Evolutionary conservation across 2,797 vertebrate species (phyloP).

Genomic region (Myripristis murdjan): DNA sequence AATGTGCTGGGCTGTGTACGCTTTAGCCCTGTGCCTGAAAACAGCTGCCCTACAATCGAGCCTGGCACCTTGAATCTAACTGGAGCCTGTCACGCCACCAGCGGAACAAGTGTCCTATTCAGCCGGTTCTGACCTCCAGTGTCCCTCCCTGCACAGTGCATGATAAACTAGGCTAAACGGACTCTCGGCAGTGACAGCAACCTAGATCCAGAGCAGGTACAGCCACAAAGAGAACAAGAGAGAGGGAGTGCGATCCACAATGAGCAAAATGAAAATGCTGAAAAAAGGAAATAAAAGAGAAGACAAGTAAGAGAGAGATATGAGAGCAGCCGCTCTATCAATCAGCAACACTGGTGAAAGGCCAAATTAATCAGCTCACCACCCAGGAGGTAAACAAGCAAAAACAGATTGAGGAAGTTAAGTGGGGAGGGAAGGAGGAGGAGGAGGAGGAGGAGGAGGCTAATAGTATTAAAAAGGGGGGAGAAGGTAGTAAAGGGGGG

Average conservation of each 20-base stretch:
- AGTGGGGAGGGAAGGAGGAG: background rate
- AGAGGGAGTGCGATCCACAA: background rate
- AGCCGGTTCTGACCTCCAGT: slow-evolving; percentile 22
- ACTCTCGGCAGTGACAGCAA: slow-evolving; percentile 19
- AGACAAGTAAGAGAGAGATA: background rate
- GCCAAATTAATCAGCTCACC: slow-evolving; percentile 43
- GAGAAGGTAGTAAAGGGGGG: background rate
- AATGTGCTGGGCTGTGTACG: too few species aligned
- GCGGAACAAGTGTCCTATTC: slow-evolving; percentile 28
- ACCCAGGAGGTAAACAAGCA: background rate
- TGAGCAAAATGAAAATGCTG: background rate
- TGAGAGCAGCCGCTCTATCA: slow-evolving; percentile 36
- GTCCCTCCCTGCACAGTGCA: background rate
- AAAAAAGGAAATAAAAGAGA: background rate
- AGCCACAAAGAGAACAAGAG: background rate
- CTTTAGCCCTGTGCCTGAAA: background rate
- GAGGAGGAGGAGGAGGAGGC: background rate
- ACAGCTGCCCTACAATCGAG: background rate
- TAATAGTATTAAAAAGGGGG: too few species aligned
- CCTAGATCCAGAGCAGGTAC: slow-evolving; percentile 30
- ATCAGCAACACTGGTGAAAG: slow-evolving; percentile 1
- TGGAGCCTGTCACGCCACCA: slow-evolving; percentile 23
- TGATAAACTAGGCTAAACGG: slow-evolving; percentile 34
- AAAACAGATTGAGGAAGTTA: background rate
- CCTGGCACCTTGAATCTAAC: background rate